Base-by-base conservation (phyloP, 2,113 vertebrate species). In the Cephalopterus ornatus region DNA sequence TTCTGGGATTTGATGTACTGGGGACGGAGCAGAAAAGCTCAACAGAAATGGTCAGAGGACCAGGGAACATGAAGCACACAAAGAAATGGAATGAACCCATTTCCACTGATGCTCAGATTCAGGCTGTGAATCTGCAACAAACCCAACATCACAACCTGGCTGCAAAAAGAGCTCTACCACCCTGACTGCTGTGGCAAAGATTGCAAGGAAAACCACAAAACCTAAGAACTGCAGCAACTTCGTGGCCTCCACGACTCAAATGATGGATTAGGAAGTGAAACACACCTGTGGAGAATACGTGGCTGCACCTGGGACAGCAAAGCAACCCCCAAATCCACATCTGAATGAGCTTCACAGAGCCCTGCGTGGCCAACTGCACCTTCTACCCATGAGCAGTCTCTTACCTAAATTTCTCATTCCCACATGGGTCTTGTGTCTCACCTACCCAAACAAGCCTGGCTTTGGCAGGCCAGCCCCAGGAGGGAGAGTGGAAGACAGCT, bases 401-500 rank as follows among this genome's bases (percentile, higher is more conserved):
- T 56, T 49, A 16, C 5, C n/a, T 47, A 20, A 46, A 73, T 55
- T 68, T 63, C 42, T 65, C 53, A 46, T 89, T 44, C 88, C 75
- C 44, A 59, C 52, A 30, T 0, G 9, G 39, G 11, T 56, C 88
- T 78, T 0, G 2, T 27, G 39, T 70, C 88, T 95, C 65, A 52
- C 73, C 59, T 27, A 39, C 81, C 70, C 80, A 84, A 68, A 86
- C 63, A 78, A 47, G 49, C 42, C 59, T 44, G 63, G 2, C 55
- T 91, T 49, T 78, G 59, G 85, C 81, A 78, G 73, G 66, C 73
- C 49, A 62, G 70, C 46, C 50, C 26, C 47, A 56, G 50, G 53
- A 93, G 59, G 77, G 37, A 59, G 77, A 96, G 58, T 67, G 72
- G 23, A 85, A 96, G 93, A 89, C 87, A 92, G 61, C 58, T 65